phyloP scores from a whole-genome alignment of 2,113 vertebrate species.

The Sigmodon hispidus region DNA sequence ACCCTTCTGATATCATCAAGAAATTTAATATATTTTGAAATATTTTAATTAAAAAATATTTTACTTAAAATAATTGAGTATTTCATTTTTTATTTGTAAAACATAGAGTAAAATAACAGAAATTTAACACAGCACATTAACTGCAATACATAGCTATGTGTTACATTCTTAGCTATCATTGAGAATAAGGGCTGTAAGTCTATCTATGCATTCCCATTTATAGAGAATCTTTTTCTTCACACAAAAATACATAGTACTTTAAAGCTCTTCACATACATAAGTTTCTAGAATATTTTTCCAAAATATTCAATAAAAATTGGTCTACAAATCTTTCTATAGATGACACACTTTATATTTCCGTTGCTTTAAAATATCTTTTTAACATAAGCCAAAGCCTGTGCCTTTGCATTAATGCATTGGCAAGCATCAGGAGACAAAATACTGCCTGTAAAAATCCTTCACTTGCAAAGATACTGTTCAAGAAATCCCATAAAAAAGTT shows the following conservation, averaged over 20 bases:
- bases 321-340: neutral
- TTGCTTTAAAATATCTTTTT: neutral
- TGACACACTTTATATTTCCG: neutral
- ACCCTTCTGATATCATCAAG: neutral
- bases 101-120: neutral
- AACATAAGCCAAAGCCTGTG: neutral
- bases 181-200: neutral
- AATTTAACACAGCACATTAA: neutral
- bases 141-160: neutral
- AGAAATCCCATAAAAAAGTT: neutral
- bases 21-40: neutral
- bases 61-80: neutral
- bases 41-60: neutral
- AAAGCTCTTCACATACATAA: neutral
- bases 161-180: neutral
- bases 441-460: neutral
- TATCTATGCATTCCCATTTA: neutral
- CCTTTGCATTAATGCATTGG: neutral
- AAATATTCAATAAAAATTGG: neutral
- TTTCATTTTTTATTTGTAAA: neutral
- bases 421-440: neutral
- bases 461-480: neutral
- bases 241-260: neutral
- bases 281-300: neutral
- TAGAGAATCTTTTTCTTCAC: neutral